Conservation (phyloP, 2,888 invertebrate genomes). For the Drosophila macrospina region DNA sequence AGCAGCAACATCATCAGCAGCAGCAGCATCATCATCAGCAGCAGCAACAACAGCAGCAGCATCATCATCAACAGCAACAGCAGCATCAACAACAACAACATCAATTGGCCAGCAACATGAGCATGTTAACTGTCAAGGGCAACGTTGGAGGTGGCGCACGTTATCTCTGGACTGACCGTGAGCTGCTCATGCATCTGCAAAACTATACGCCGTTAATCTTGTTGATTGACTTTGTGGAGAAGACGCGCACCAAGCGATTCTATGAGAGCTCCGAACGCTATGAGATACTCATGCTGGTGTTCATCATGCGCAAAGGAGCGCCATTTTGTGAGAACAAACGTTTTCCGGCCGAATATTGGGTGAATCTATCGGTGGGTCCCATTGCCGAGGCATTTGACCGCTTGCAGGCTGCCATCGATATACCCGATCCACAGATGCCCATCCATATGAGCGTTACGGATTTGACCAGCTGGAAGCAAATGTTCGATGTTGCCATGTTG, state of each 20-base stretch:
- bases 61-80: conserved; percentile 41
- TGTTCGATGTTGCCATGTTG: conserved; percentile 78
- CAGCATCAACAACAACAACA: conserved; percentile 40
- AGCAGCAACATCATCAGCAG: conserved; percentile 40
- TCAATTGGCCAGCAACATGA: conserved; percentile 61
- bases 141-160: conserved; percentile 32
- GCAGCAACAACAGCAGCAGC: conserved; percentile 29
- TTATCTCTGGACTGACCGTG: conserved; percentile 80
- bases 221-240: conserved; percentile 82
- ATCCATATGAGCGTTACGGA: conserved; percentile 82
- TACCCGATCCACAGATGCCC: conserved; percentile 80
- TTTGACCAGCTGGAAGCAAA: conserved; percentile 82
- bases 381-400: conserved; percentile 80
- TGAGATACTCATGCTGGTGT: conserved; percentile 81
- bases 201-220: conserved; percentile 80
- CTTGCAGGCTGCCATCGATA: conserved; percentile 77
- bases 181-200: conserved; percentile 80
- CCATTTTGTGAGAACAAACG: conserved; percentile 83
- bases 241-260: conserved; percentile 82
- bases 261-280: conserved; percentile 82
- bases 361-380: conserved; percentile 80
- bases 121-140: conserved; percentile 61
- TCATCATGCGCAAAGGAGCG: conserved; percentile 80
- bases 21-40: conserved; percentile 29
- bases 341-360: conserved; percentile 83